Base-by-base conservation (phyloP, 1,140 invertebrate species). In the Hyles euphorbiae region DNA sequence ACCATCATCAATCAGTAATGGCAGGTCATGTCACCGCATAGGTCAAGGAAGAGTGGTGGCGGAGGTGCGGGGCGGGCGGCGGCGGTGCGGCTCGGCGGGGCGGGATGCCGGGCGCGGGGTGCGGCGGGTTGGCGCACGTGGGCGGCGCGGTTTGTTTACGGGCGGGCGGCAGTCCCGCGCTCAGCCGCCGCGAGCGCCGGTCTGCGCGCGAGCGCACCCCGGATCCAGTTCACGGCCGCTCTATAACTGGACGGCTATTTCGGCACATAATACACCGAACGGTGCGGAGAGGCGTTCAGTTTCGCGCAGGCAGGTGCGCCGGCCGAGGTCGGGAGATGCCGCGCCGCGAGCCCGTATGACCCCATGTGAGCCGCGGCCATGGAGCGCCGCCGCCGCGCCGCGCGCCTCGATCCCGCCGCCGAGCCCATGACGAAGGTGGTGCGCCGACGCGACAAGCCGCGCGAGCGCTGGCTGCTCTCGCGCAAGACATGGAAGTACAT, bases 401-500 rank as follows among this genome's bases (percentile, higher is more conserved):
- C 73, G 61, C 69, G 76, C 68, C 67, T 69, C 65, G 36, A 40
- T 8, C 36, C 36, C 68, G 68, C 68, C 43, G 49, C 64, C 58
- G 78, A 84, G 64, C 70, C 76, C 78, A 92, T 91, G 90, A 90
- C 87, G 60, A 90, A 91, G 75, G 84, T 84, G 36, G 74, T 83
- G 53, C 78, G 88, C 55, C 88, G 88, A 60, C 91, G 91, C 47
- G 93, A 92, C 56, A 90, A 90, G 47, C 90, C 91, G 46, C 93
- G 93, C 68, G 94, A 96, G 81, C 91, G 96, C 86, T 97, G 96
- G 96, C 88, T 97, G 36, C 90, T 96, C 22, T 96, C 95, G 4
- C 89, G 95, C 34, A 97, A 97, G 86, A 96, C 96, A 12, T 97
- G 96, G 96, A 90, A 95, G 60, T 96, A 96, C 78, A 97, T 97